A percentile compares a stretch with the other conserved stretches of the same genome.
phyloP scores from a whole-genome alignment of 2,113 vertebrate species.

The Coracopsis vasa region DNA sequence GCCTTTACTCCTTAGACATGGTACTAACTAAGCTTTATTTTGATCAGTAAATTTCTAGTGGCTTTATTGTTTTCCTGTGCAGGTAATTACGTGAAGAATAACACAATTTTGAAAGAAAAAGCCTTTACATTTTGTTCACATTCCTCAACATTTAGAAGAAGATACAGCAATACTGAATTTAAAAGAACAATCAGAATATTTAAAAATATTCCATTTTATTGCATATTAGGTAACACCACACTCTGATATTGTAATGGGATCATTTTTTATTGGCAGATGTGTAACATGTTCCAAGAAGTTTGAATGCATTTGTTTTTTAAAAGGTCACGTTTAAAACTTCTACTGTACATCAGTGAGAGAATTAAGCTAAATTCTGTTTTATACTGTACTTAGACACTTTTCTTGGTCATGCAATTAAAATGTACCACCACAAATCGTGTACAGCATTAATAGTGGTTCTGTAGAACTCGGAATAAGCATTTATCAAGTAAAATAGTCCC shows the following conservation, averaged over 20 bases:
- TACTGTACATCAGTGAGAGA: rapidly evolving
- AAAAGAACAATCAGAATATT: background rate
- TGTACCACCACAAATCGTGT: background rate
- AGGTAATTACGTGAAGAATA: background rate
- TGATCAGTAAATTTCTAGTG: background rate
- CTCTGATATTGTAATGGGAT: background rate
- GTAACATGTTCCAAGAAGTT: background rate
- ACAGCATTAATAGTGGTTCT: background rate
- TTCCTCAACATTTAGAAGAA: background rate
- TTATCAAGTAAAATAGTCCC: background rate
- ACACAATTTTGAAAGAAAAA: background rate
- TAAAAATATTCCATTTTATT: background rate
- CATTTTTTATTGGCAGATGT: background rate
- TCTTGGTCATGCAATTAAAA: background rate
- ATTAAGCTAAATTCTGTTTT: background rate
- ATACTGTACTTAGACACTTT: background rate
- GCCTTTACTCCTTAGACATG: background rate
- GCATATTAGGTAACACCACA: background rate
- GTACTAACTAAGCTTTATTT: background rate
- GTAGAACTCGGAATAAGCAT: background rate
- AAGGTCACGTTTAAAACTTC: background rate
- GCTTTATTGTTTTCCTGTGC: background rate
- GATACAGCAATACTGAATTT: background rate
- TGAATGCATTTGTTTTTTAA: background rate
- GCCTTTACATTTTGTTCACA: background rate